Evolutionary conservation across 2,888 invertebrate species (phyloP).

Genomic region (Ramazzottius varieornatus): DNA sequence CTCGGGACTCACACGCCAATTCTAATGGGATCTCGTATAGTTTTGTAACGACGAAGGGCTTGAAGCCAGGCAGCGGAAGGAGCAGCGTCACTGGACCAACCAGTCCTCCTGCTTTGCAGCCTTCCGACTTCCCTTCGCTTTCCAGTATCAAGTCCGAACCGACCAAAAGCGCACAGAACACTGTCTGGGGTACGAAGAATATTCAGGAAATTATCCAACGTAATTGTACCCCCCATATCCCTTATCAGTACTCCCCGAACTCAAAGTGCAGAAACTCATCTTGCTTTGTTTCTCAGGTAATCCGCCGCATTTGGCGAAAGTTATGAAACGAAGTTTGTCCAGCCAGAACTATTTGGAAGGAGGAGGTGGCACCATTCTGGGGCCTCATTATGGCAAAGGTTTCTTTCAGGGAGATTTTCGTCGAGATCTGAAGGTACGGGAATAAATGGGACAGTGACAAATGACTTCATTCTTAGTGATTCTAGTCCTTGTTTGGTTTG

Average conservation of each 20-base stretch:
- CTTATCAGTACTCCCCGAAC: too few species aligned
- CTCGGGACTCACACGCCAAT: background rate
- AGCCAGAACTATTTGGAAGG: background rate
- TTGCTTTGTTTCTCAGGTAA: too few species aligned
- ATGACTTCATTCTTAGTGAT: too few species aligned
- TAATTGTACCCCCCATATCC: too few species aligned
- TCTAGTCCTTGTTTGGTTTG: background rate
- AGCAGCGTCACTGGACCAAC: background rate
- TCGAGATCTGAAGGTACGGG: background rate
- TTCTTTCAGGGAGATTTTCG: background rate
- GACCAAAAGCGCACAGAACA: background rate
- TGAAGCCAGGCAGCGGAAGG: too few species aligned
- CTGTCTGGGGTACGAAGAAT: background rate
- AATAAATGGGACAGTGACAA: background rate
- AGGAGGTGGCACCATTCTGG: background rate
- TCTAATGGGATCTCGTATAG: slow-evolving; percentile 2
- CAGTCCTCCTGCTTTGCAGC: slow-evolving; percentile 3
- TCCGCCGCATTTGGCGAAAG: background rate
- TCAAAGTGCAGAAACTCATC: too few species aligned
- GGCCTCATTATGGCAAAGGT: background rate
- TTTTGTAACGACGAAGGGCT: background rate
- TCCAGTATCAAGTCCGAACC: background rate
- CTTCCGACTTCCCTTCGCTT: background rate
- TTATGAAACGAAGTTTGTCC: background rate
- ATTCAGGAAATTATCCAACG: too few species aligned